These are phyloP conservation scores for Parotia lawesii DNA, from an alignment of 2,113 vertebrate genomes.

Conservation along the genomic window DNA sequence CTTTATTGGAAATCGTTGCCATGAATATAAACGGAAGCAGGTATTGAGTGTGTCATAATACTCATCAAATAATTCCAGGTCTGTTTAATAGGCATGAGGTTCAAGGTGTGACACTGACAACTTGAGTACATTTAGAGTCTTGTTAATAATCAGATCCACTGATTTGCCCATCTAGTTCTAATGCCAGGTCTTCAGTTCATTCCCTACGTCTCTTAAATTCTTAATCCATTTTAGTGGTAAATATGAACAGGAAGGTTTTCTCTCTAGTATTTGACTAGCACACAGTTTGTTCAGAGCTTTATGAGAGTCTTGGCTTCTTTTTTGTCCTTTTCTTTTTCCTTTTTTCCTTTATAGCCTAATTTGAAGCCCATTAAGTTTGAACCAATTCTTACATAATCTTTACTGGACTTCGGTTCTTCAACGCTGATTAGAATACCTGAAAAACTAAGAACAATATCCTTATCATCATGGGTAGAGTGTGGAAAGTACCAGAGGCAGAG, in stretches of 20 bases:
- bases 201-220: background rate
- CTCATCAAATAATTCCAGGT: conserved; percentile 40
- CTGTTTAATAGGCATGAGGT: conserved; percentile 50
- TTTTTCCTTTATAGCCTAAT: background rate
- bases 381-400: background rate
- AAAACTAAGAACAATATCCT: background rate
- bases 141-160: conserved; percentile 39
- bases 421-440: background rate
- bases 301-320: background rate
- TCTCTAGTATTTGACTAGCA: background rate
- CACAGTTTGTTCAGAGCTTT: background rate
- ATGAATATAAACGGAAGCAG: conserved; percentile 44
- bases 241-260: background rate
- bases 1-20: conserved; percentile 59
- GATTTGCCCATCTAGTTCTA: conserved; percentile 20
- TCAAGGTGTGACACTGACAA: conserved; percentile 40
- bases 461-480: background rate
- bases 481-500: background rate
- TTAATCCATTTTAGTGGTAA: background rate
- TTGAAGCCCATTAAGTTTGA: background rate
- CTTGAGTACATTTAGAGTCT: conserved; percentile 27
- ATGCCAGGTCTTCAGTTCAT: conserved; percentile 1
- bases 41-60: conserved; percentile 49
- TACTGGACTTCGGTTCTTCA: background rate
- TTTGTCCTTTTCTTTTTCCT: background rate